A percentile compares a stretch with the other conserved stretches of the same genome.
Evolutionary conservation across 35 echinoderm and acorn worm species (phyloP).

Genomic region (Apostichopus japonicus): DNA sequence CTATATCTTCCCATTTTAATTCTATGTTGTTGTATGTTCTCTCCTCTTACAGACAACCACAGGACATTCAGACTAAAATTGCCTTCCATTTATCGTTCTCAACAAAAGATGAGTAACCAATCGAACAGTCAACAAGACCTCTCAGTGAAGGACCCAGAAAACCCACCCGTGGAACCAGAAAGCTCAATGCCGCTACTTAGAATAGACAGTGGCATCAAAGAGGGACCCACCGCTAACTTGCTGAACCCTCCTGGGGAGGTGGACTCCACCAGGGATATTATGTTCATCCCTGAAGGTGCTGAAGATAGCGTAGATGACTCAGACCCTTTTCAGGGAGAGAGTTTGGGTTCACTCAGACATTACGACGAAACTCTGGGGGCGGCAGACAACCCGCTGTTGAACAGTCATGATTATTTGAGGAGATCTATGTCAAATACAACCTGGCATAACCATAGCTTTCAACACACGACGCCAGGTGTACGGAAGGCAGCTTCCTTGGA

Average conservation of each 20-base stretch:
- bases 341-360: conserved; percentile 34
- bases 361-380: conserved; percentile 18
- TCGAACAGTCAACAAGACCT: conserved; percentile 49
- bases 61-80: conserved; percentile 89
- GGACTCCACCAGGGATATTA: neutral
- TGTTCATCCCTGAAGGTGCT: neutral
- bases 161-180: conserved; percentile 63
- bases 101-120: conserved; percentile 31
- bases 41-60: conserved; percentile 84
- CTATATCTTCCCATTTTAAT: too few relatives aligned
- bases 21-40: too few relatives aligned
- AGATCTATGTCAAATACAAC: conserved; percentile 78
- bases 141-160: conserved; percentile 35
- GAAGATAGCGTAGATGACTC: conserved; percentile 54
- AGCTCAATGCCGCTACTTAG: conserved; percentile 77
- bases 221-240: conserved; percentile 30
- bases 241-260: conserved; percentile 1
- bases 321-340: conserved; percentile 61
- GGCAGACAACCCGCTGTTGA: neutral
- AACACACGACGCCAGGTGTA: conserved; percentile 54
- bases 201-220: conserved; percentile 51
- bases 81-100: conserved; percentile 81
- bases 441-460: conserved; percentile 77
- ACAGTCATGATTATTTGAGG: conserved; percentile 37
- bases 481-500: conserved; percentile 84